Percentiles rank a stretch among this genome's conserved stretches.
Conservation (phyloP, 2,888 invertebrate genomes). For the Petrophora chlorosata region DNA sequence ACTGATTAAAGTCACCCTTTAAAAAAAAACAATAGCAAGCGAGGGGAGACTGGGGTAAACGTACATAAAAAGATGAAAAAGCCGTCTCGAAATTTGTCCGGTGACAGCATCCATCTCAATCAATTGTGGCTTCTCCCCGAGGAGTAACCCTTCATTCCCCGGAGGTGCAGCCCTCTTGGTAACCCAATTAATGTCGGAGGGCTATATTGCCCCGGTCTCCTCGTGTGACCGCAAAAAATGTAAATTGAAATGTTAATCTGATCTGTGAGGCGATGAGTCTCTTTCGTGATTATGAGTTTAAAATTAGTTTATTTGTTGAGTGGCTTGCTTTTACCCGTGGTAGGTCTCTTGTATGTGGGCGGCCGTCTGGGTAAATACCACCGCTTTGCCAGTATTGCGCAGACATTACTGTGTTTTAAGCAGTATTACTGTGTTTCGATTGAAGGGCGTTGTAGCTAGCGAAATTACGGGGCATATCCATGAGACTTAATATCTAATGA, state of each 20-base stretch:
- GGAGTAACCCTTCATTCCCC: constrained; percentile 77
- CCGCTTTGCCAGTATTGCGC: too few relatives aligned
- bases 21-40: constrained; percentile 50
- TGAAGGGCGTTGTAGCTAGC: too few relatives aligned
- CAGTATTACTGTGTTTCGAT: too few relatives aligned
- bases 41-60: constrained; percentile 39
- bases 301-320: constrained; percentile 6
- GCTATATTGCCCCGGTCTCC: constrained; percentile 47
- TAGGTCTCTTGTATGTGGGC: too few relatives aligned
- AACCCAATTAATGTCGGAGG: constrained; percentile 79
- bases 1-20: constrained; percentile 58
- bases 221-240: constrained; percentile 70
- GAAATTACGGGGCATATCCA: too few relatives aligned
- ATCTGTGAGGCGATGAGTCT: constrained; percentile 43
- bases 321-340: too few relatives aligned
- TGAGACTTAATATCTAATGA: too few relatives aligned
- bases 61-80: constrained; percentile 60
- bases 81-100: constrained; percentile 70
- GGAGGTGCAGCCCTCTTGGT: constrained; percentile 63
- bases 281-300: constrained; percentile 11
- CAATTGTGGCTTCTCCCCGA: constrained; percentile 72
- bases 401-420: too few relatives aligned
- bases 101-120: constrained; percentile 82
- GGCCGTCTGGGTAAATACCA: too few relatives aligned
- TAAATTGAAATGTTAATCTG: constrained; percentile 78